Conservation (phyloP, 2,113 vertebrate genomes). For the Sinocyclocheilus anophthalmus region DNA sequence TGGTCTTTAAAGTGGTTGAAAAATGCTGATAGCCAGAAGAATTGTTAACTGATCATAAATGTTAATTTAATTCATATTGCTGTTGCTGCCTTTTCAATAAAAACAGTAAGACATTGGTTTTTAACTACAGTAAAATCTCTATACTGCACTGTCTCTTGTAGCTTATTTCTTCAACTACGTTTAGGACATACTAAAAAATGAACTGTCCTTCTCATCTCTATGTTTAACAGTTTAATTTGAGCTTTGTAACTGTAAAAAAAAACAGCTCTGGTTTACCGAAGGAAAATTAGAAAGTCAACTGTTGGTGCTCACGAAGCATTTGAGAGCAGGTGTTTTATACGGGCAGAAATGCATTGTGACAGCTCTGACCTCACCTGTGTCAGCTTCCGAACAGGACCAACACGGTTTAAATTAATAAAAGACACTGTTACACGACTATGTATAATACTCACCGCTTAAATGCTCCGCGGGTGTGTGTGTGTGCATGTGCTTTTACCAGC, state of each 20-base stretch:
- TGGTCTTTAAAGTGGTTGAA: background rate
- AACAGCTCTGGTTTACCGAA: background rate
- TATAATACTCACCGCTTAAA: constrained; percentile 46
- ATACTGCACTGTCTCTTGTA: background rate
- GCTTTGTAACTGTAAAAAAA: background rate
- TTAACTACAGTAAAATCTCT: background rate
- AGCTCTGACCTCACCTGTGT: constrained; percentile 56
- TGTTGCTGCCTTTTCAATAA: background rate
- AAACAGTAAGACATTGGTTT: background rate
- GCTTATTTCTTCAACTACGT: background rate
- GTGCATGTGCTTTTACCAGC: constrained; percentile 33
- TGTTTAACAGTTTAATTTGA: background rate
- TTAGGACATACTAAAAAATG: background rate
- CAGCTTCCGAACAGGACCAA: constrained; percentile 42
- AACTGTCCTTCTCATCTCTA: background rate
- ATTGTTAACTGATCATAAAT: background rate
- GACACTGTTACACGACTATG: constrained; percentile 35
- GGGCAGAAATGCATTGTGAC: constrained; percentile 51
- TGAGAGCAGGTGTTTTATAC: constrained; percentile 51
- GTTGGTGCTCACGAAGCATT: background rate
- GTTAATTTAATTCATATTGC: background rate
- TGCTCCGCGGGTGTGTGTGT: constrained; percentile 31
- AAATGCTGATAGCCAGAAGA: background rate
- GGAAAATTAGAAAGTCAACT: constrained; percentile 20
- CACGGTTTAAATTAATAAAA: constrained; percentile 58